Evolutionary conservation across 2,888 invertebrate genomes (phyloP).

Genomic region (Nomada ruficornis): DNA sequence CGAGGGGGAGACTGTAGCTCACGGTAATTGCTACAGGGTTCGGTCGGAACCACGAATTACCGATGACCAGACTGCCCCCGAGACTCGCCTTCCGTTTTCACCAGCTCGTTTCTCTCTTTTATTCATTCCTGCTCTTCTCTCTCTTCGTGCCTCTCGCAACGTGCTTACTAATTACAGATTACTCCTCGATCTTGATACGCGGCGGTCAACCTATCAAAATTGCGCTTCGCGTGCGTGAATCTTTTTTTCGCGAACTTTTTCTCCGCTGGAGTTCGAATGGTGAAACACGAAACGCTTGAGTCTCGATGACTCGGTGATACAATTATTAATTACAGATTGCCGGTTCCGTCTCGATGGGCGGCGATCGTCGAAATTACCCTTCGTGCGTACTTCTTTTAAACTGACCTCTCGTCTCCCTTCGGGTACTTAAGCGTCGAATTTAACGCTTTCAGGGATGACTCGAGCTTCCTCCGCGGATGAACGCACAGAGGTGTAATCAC

Average conservation of each 20-base stretch:
- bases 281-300: too few species aligned
- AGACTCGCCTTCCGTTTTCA: slow-evolving; percentile 58
- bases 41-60: slow-evolving; percentile 63
- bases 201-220: slow-evolving; percentile 56
- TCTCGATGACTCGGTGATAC: slow-evolving; percentile 29
- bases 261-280: too few species aligned
- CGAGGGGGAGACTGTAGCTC: slow-evolving; percentile 64
- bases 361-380: slow-evolving; percentile 48
- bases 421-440: not conserved
- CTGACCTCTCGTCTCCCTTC: not conserved
- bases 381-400: slow-evolving; percentile 1
- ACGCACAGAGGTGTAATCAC: not conserved
- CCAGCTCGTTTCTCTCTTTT: slow-evolving; percentile 19
- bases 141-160: slow-evolving; percentile 24
- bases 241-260: slow-evolving; percentile 4
- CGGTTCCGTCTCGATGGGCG: slow-evolving; percentile 53
- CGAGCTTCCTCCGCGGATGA: not conserved
- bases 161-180: slow-evolving; percentile 66
- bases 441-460: slow-evolving; percentile 4
- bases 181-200: slow-evolving; percentile 54
- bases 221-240: slow-evolving; percentile 41
- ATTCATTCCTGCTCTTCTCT: slow-evolving; percentile 7
- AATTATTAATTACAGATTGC: slow-evolving; percentile 64
- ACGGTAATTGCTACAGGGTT: slow-evolving; percentile 75
- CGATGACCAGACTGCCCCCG: slow-evolving; percentile 61